Conservation (phyloP, 2,113 vertebrate species). For the Psophia crepitans region DNA sequence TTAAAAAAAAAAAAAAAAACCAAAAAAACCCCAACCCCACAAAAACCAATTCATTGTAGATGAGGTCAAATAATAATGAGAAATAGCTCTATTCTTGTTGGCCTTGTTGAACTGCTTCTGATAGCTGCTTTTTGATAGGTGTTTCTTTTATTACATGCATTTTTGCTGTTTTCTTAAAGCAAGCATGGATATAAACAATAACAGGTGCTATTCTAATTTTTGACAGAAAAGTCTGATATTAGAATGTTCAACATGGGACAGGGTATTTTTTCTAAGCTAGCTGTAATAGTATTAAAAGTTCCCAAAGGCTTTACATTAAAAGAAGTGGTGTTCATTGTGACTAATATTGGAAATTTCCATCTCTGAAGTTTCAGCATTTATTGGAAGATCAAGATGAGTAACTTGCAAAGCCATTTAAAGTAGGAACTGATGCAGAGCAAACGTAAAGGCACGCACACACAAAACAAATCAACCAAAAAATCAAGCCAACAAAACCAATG, state of each 20-base stretch:
- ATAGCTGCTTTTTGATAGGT: neutral
- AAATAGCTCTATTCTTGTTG: neutral
- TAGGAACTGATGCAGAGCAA: neutral
- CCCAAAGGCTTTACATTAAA: neutral
- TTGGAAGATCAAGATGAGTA: neutral
- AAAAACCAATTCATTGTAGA: neutral
- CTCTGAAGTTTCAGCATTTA: neutral
- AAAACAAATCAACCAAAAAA: accelerated
- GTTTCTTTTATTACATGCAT: neutral
- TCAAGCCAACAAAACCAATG: neutral
- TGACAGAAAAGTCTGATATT: neutral
- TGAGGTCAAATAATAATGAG: neutral
- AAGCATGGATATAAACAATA: neutral
- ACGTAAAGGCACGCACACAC: neutral
- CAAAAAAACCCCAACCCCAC: neutral
- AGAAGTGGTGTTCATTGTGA: neutral
- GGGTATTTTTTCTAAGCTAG: neutral
- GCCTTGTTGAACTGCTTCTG: neutral
- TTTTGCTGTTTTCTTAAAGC: neutral
- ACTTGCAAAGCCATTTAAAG: neutral
- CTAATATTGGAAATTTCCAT: neutral
- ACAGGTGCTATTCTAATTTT: neutral
- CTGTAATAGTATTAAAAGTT: neutral
- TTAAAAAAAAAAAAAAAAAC: neutral
- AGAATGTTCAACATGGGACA: neutral